Evolutionary conservation across 2,797 vertebrate genomes (phyloP).

Genomic region (Muraenolepis orangiensis): DNA sequence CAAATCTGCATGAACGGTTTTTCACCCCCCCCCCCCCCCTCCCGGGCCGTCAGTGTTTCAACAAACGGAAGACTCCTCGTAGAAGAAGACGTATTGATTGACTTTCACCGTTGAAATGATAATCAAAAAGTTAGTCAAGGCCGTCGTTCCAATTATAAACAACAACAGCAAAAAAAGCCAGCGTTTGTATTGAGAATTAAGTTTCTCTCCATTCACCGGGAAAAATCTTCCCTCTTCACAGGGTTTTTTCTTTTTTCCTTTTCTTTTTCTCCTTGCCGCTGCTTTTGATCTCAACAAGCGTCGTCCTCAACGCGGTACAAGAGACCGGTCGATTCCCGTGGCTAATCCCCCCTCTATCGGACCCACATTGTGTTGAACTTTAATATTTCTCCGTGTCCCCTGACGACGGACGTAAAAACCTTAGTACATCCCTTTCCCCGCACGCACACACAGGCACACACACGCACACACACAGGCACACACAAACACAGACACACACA

Average conservation of each 20-base stretch:
- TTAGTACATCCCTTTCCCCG: background rate
- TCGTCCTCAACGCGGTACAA: background rate
- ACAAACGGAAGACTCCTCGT: too few relatives aligned
- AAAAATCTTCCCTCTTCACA: background rate
- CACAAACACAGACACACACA: background rate
- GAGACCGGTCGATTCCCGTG: background rate
- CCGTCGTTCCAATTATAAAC: too few relatives aligned
- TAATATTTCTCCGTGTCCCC: constrained; percentile 56
- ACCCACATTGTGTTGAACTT: constrained; percentile 55
- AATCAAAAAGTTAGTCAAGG: too few relatives aligned
- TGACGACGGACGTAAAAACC: constrained; percentile 28
- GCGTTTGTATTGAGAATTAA: background rate
- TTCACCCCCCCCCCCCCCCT: too few relatives aligned
- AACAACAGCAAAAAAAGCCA: too few relatives aligned
- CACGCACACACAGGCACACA: background rate
- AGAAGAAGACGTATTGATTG: too few relatives aligned
- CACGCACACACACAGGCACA: background rate
- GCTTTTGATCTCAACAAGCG: background rate
- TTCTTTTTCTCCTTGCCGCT: background rate
- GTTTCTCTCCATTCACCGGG: too few relatives aligned
- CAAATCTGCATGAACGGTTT: too few relatives aligned
- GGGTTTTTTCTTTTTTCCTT: too few relatives aligned
- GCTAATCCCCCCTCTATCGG: constrained; percentile 59
- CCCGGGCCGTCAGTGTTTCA: too few relatives aligned
- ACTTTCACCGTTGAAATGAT: background rate